Conservation (phyloP, 2,113 vertebrate genomes). For the Trogon melanurus region DNA sequence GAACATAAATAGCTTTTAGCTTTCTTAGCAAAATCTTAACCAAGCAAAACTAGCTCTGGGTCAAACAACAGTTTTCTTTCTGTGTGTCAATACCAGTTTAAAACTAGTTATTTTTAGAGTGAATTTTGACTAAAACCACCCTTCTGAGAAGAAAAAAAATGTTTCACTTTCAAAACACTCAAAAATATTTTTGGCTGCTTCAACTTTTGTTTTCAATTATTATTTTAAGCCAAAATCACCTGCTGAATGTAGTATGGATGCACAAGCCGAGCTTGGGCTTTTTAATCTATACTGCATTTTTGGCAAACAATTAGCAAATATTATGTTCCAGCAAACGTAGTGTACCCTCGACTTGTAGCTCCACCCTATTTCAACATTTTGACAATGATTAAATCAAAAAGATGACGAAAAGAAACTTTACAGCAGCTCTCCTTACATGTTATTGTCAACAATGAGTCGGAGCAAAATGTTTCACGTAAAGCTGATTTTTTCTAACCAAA, state of each 20-base stretch:
- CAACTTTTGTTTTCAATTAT: neutral
- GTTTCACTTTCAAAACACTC: neutral
- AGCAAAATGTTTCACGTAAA: neutral
- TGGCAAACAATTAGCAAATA: neutral
- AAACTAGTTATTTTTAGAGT: neutral
- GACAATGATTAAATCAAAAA: neutral
- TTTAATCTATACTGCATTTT: neutral
- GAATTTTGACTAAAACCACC: neutral
- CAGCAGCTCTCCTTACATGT: neutral
- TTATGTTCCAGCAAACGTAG: neutral
- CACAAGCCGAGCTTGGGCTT: rapidly evolving
- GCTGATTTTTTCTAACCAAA: constrained; percentile 41
- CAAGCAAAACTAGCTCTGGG: neutral
- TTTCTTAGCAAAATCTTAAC: neutral
- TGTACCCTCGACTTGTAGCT: neutral
- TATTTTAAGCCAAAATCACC: neutral
- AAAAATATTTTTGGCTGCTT: neutral
- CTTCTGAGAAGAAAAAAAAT: neutral
- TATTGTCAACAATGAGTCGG: neutral
- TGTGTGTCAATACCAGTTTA: neutral
- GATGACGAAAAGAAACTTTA: neutral
- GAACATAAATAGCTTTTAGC: neutral
- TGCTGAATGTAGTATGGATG: neutral
- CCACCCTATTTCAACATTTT: neutral
- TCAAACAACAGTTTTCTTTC: neutral